Base-by-base conservation (phyloP, 2,113 vertebrate genomes). In the Psephotus haematonotus region DNA sequence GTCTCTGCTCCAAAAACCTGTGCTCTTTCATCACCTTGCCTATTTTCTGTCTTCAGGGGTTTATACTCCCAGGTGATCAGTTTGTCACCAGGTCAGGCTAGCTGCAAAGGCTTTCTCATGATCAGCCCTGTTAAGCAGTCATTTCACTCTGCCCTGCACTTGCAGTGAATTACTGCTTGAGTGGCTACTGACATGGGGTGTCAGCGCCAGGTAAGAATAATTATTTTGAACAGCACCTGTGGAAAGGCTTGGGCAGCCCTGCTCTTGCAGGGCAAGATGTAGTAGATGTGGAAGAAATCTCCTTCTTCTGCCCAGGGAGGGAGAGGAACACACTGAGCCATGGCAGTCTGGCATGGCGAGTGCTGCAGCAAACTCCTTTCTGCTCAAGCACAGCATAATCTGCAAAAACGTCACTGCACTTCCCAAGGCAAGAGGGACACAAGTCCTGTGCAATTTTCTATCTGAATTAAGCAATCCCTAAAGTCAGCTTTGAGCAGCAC, bases 391-490 rank as follows among this genome's bases (percentile, higher is more conserved):
- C 37, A 81, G 57, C 59, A 70, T 19, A 39, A 52, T 63, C 41
- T 93, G 82, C 63, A 86, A 86, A 82, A 94, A 81, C 77, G 82
- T 82, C 89, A 88, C 5, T 63, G 46, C 35, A 88, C 49, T 20
- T 93, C 90, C 85, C 71, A 81, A 95, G 79, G 86, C 77, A 70
- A 91, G 70, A 82, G n/a, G 31, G 62, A 89, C 91, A 83, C 63
- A 76, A 75, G 75, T 44, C 65, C 88, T 86, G 53, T 41, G 87
- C 64, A 92, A 92, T 90, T 91, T 88, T 95, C 65, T 74, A 39
- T 91, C 86, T 75, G 71, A 52, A 65, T 94, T 83, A 83, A 49
- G 88, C 77, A 96, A 94, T 82, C 77, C 35, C 67, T 22, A 4
- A 76, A 85, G 64, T 41, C 33, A 1, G 82, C 88, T 95, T 95